Base-by-base conservation (phyloP, 2,888 invertebrate genomes). In the Zeuzera pyrina region DNA sequence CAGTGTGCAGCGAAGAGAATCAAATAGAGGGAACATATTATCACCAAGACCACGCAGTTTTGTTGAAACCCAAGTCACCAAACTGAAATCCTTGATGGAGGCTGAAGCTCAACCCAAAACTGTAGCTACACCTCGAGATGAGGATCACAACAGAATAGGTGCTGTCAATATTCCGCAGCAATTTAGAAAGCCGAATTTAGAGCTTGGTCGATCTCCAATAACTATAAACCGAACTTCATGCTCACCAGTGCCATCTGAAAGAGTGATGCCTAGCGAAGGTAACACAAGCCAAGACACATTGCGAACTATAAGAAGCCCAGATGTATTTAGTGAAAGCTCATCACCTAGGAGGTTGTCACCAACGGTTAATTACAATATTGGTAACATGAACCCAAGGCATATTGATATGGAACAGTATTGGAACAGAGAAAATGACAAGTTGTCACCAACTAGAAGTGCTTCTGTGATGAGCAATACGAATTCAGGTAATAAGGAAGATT, bases 321-420 rank as follows among this genome's bases (percentile, higher is more conserved):
- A 53, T n/a, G 61, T 79, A 2, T 84, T 84, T 58, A 83, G 78
- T 40, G 79, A 77, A 37, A 62, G 63, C 24, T 81, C 81, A 0
- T 73, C 83, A 1, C 84, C 84, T 2, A 53, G 72, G 30, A 52
- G 79, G 7, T 49, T 83, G 23, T 84, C 84, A 1, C 84, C 84
- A 1, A 76, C 83, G 43, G 66, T 67, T 22, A 81, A 84, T 49
- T 81, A 79, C 43, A 84, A 84, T 44, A 62, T 84, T 27, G 84
- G 84, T n/a, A 84, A 84, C 35, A 84, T 84, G 70, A 84, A 84
- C 39, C 84, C 84, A 15, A 47, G 83, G 31, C 84, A 84, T 46
- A 65, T 72, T 37, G 84, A 84, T 40, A 68, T 77, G 24, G 84
- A 84, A 16, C 62, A 62, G 14, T 74, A 65, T 45, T 81, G 74